Evolutionary conservation across 2,113 vertebrate species (phyloP).

Genomic region (Cygnus atratus): DNA sequence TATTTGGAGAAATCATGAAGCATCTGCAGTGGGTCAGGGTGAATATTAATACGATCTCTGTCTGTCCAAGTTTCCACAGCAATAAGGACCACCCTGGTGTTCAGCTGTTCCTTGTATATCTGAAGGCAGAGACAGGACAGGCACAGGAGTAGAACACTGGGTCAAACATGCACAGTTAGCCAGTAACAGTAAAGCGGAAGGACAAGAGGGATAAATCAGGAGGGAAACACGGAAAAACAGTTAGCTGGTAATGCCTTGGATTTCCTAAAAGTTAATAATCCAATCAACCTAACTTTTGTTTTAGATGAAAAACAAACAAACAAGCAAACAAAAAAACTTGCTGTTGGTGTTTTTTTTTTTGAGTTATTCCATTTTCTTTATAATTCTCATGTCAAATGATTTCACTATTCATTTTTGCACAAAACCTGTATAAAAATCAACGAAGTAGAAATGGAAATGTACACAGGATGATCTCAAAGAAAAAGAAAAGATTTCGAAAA

Average conservation of each 20-base stretch:
- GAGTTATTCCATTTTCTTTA: not conserved
- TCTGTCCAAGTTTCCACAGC: constrained; percentile 97
- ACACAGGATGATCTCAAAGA: not conserved
- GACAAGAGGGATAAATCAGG: constrained; percentile 74
- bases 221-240: constrained; percentile 69
- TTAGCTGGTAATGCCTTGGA: constrained; percentile 57
- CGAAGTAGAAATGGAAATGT: not conserved
- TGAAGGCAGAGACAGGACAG: constrained; percentile 81
- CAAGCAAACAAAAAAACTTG: not conserved
- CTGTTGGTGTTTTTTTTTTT: not conserved
- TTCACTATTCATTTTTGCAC: not conserved
- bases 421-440: not conserved
- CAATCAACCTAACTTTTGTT: not conserved
- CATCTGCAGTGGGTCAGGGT: constrained; percentile 89
- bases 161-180: constrained; percentile 77
- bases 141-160: constrained; percentile 83
- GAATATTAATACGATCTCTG: constrained; percentile 88
- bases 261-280: not conserved
- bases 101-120: constrained; percentile 97
- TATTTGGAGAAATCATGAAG: constrained; percentile 94
- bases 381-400: not conserved
- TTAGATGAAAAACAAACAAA: not conserved
- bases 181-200: constrained; percentile 71
- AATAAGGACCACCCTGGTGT: constrained; percentile 95
- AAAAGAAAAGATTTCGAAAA: not conserved